Evolutionary conservation across 1,140 invertebrate species (phyloP), one percentile per base, ranked within the genome.

Genomic region (Bombus balteatus): DNA sequence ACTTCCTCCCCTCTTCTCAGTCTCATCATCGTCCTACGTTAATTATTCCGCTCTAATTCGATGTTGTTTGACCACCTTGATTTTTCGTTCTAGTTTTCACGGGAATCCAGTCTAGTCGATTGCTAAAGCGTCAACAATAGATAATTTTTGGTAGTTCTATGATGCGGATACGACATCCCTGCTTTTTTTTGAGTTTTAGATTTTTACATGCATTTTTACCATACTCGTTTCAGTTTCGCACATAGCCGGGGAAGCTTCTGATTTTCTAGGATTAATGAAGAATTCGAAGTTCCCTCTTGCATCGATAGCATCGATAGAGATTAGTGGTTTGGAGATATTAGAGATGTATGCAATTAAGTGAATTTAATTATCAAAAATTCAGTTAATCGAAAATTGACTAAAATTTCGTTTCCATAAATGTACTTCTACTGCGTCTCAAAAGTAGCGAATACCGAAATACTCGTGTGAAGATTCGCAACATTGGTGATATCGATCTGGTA

Each of bases 31-130:
- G 15, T 47, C 8, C 32, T 34, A 32, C 43, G 22, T 18, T 41
- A 70, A 80, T 80, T 53, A 53, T 80, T 70, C 34, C n/a, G 62
- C 15, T 32, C 5, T 32, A 41, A 65, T 62, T 77, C 37, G 9
- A 62, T 39, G n/a, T 43, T 6, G 15, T 72, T 72, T 32, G 8
- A 6, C 6, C n/a, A 5, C 3, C 13, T 18, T n/a, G n/a, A 72
- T 62, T 39, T 59, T 2, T 41, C 6, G 12, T 32, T 32, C 62
- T 6, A 8, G 15, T 5, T 8, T 43, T 65, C 3, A 28, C 22
- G 12, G 5, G 32, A 12, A n/a, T 62, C 28, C 10, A n/a, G 59
- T 62, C 22, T 5, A n/a, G 22, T n/a, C 59, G 59, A 62, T n/a
- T 28, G 28, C 12, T 28, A n/a, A 28, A 62, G 10, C 15, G 15